Evolutionary conservation across 2,888 invertebrate genomes (phyloP).

Genomic region (Conops quadrifasciatus): DNA sequence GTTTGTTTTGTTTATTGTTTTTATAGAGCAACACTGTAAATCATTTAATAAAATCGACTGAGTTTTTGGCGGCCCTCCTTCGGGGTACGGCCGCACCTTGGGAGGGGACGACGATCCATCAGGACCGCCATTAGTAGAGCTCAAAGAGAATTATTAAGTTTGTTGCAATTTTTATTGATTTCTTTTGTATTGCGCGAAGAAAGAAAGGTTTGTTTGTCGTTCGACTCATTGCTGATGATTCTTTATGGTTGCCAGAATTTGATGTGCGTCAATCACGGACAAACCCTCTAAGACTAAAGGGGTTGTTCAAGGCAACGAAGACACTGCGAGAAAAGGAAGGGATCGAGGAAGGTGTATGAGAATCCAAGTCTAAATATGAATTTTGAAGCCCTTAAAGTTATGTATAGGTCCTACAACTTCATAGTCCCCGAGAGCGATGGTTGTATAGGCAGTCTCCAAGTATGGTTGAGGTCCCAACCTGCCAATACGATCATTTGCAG

Average conservation of each 20-base stretch:
- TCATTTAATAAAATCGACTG: constrained; percentile 30
- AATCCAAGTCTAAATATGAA: too few relatives aligned
- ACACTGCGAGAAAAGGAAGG: constrained; percentile 15
- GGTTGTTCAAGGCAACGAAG: constrained; percentile 7
- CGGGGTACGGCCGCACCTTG: neutral
- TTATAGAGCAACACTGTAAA: constrained; percentile 41
- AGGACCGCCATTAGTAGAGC: neutral
- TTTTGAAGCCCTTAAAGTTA: too few relatives aligned
- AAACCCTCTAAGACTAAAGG: neutral
- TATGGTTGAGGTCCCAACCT: too few relatives aligned
- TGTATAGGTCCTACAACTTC: too few relatives aligned
- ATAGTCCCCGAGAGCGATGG: too few relatives aligned
- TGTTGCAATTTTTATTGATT: constrained; percentile 49
- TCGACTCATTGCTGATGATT: constrained; percentile 1
- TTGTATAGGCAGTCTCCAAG: too few relatives aligned
- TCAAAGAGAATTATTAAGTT: constrained; percentile 42
- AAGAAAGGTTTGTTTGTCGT: constrained; percentile 12
- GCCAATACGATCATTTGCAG: too few relatives aligned
- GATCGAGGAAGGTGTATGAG: too few relatives aligned
- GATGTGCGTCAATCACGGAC: constrained; percentile 26
- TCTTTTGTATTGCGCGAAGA: constrained; percentile 28
- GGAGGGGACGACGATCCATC: neutral
- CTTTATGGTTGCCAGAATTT: constrained; percentile 8
- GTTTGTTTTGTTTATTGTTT: constrained; percentile 41
- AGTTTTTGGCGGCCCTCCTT: neutral